Evolutionary conservation across 2,113 vertebrate species (phyloP), one percentile per base, ranked within the genome.

Genomic region (Sphaerodactylus townsendi): DNA sequence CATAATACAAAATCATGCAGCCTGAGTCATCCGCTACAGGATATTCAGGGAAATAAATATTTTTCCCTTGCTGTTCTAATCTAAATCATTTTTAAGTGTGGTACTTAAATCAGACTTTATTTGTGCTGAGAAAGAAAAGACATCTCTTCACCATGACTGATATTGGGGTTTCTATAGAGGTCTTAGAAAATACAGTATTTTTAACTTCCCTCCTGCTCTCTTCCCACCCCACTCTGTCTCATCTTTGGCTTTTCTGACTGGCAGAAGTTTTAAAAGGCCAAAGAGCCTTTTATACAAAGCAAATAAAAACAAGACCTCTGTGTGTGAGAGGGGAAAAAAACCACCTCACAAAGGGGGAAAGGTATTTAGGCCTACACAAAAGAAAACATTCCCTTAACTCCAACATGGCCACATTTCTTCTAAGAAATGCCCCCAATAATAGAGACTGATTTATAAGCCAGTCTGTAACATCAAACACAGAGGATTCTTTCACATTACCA

Each of bases 401-500:
- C 44, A 71, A 83, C 5, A 74, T 15, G 21, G 65, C 85, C 72
- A 85, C 5, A 59, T 66, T 37, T 50, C 66, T 73, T 82, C 83
- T 69, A 66, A 88, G 88, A 71, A 56, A 82, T 41, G 65, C 9
- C 86, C 13, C 37, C 66, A 83, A 74, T 82, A 85, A 78, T 64
- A 59, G 21, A 72, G 66, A 80, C 75, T 78, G 71, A 92, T 77
- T 90, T 87, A 90, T 91, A 88, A 86, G 86, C 80, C 89, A 90
- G 81, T 0, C 1, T 35, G 35, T 1, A 83, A 13, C 50, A 86
- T 66, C 84, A 87, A 87, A 93, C 76, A 87, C 82, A 84, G 72
- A 17, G 66, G 64, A 91, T 91, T 90, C 88, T 82, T 90, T 44
- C 53, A 79, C 82, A 90, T 89, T 89, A 83, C 91, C 82, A 89